Evolutionary conservation across 2,113 vertebrate species (phyloP).

Genomic region (Martes martes): DNA sequence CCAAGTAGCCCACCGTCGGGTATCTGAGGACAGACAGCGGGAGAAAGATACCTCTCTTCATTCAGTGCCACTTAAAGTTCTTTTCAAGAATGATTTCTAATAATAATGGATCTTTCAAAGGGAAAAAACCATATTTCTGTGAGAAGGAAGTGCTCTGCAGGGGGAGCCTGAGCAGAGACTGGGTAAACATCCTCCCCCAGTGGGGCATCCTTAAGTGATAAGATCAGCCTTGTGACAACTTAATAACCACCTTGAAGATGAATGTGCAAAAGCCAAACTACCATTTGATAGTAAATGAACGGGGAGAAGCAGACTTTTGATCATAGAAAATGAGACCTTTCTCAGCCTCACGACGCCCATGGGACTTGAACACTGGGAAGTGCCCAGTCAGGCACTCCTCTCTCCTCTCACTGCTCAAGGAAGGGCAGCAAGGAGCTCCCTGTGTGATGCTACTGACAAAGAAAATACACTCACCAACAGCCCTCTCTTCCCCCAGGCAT

Average conservation of each 20-base stretch:
- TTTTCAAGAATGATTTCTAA: background rate
- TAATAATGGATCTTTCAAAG: background rate
- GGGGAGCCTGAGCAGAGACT: background rate
- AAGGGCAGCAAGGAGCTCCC: background rate
- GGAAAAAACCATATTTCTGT: background rate
- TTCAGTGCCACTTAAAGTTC: background rate
- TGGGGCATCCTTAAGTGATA: background rate
- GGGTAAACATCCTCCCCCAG: background rate
- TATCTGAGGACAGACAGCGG: background rate
- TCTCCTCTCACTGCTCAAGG: background rate
- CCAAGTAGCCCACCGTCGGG: accelerated
- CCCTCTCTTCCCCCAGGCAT: background rate
- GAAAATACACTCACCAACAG: accelerated
- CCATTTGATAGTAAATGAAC: background rate
- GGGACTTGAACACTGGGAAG: background rate
- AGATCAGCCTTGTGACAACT: background rate
- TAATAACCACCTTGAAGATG: background rate
- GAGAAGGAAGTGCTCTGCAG: background rate
- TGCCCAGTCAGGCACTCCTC: background rate
- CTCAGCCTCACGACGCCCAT: background rate
- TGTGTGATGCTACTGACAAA: background rate
- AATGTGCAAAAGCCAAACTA: background rate
- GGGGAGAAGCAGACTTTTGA: background rate
- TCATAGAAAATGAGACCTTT: background rate
- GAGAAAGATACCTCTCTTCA: background rate